A percentile compares a stretch with the other conserved stretches of the same genome.
Evolutionary conservation across 2,797 vertebrate species (phyloP).

Genomic region (Gymnopithys bicolor): DNA sequence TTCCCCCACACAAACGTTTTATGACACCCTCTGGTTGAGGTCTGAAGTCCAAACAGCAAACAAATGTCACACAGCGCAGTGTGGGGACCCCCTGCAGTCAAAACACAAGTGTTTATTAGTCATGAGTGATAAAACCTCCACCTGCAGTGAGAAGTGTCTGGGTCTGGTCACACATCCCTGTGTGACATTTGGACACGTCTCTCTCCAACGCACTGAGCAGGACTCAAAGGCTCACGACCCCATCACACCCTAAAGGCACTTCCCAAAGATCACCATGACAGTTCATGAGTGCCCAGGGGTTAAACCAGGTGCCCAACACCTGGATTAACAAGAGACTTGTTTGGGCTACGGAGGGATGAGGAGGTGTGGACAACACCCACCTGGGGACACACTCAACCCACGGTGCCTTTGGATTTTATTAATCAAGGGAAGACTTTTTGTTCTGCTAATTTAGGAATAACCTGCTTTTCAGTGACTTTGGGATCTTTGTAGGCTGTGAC

Average conservation of each 20-base stretch:
- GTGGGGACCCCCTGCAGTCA: background rate
- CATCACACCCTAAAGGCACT: background rate
- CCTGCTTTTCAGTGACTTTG: background rate
- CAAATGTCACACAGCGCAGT: rapidly evolving
- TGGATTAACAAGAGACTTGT: background rate
- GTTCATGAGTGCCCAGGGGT: background rate
- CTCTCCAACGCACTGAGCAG: background rate
- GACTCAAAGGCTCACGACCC: background rate
- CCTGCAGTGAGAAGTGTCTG: background rate
- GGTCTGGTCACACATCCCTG: rapidly evolving
- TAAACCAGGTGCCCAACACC: background rate
- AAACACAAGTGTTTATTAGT: background rate
- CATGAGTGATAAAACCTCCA: background rate
- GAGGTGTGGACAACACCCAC: background rate
- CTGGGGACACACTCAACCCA: background rate
- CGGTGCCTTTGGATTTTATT: background rate
- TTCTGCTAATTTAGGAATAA: slow-evolving; percentile 8
- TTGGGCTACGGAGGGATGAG: background rate
- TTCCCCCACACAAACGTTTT: background rate
- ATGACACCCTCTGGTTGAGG: background rate
- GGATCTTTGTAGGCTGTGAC: background rate
- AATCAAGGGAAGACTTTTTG: background rate
- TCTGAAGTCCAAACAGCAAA: background rate
- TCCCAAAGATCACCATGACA: background rate
- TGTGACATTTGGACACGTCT: background rate